Base-by-base conservation (phyloP, 1,140 invertebrate genomes). In the Cyclina sinensis region DNA sequence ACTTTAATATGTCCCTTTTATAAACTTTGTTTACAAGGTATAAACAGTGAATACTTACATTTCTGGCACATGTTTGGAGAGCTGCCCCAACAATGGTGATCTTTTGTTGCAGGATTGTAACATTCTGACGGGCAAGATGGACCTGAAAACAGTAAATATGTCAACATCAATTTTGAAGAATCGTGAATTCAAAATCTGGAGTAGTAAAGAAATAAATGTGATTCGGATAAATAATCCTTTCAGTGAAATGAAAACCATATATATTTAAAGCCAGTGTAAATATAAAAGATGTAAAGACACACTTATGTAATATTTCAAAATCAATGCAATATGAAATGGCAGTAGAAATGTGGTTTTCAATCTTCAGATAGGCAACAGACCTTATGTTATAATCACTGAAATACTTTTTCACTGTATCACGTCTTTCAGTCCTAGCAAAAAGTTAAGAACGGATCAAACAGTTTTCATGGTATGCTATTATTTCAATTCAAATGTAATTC, bases 61-160 rank as follows among this genome's bases (percentile, higher is more conserved):
- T 98, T 97, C 95, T 99, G 99, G 95, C 99, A 99, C 95, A 99
- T 99, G 48, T 98, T 96, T 0, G 97, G 96, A 0, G 98, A 98
- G 93, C 98, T 98, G 1, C 98, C 99, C 99, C 99, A 99, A 94
- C 99, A 99, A 46, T 93, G 90, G 0, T 51, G 65, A 12, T 86
- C 79, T 5, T 98, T 98, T 16, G 92, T 93, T 30, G 82, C 59
- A 11, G 82, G 51, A 32, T 92, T 87, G n/a, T 89, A 91, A 87
- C 93, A 94, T 12, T 76, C 59, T 7, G 70, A 43, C 59, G 91
- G 79, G 82, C 93, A 94, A 79, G 90, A 59, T 16, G 70, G 83
- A 88, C 92, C 93, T 94, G 88, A 59, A 90, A 90, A 32, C 65
- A 86, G 35, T 3, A 46, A 81, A 4, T 16, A 9, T 7, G 11